Conservation (phyloP, 2,113 vertebrate genomes). For the Numenius arquata region DNA sequence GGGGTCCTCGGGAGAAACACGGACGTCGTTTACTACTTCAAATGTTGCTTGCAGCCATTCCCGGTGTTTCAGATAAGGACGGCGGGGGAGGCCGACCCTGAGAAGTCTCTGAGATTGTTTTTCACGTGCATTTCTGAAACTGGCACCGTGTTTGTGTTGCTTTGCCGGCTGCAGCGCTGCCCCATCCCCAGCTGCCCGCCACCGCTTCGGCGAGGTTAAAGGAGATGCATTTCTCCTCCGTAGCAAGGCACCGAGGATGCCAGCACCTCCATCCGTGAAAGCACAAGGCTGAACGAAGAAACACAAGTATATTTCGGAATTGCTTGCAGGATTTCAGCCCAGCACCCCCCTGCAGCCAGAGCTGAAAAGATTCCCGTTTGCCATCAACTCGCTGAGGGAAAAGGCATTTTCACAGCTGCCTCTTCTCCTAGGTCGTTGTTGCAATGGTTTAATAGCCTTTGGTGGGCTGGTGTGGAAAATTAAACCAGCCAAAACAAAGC, state of each 20-base stretch:
- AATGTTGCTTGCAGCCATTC: not conserved
- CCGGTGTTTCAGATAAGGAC: not conserved
- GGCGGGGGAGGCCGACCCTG: too few relatives aligned
- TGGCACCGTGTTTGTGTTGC: not conserved
- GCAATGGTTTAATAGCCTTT: not conserved
- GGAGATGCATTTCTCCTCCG: not conserved
- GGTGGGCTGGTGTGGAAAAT: not conserved
- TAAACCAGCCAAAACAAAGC: not conserved
- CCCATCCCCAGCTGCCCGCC: too few relatives aligned
- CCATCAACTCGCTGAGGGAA: not conserved
- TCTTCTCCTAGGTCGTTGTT: not conserved
- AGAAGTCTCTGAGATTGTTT: not conserved
- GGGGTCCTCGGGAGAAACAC: not conserved
- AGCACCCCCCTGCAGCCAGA: not conserved
- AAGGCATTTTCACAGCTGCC: not conserved
- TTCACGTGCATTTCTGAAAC: not conserved
- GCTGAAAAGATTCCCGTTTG: not conserved
- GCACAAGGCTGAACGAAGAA: not conserved
- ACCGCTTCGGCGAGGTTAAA: accelerated
- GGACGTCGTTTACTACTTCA: not conserved
- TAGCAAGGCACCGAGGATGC: not conserved
- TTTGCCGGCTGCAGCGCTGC: too few relatives aligned
- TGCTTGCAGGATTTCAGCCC: not conserved
- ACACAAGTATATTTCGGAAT: not conserved
- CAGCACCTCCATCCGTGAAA: not conserved